These are phyloP conservation scores for Mayetiola destructor DNA, from an alignment of 2,888 invertebrate species.

Conservation along the genomic window DNA sequence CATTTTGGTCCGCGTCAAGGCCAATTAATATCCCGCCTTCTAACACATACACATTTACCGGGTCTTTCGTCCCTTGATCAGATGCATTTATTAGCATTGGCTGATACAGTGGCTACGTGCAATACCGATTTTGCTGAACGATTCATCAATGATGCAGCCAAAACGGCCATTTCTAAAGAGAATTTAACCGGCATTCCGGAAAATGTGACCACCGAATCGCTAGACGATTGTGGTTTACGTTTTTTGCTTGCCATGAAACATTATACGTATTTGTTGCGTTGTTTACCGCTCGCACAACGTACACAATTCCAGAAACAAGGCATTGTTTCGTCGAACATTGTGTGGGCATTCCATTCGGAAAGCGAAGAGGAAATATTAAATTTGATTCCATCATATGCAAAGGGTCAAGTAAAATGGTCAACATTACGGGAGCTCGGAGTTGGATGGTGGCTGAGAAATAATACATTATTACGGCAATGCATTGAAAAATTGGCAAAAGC, in stretches of 20 bases:
- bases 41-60: slow-evolving; percentile 90
- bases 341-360: slow-evolving; percentile 99
- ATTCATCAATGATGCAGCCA: slow-evolving; percentile 55
- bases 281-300: slow-evolving; percentile 80
- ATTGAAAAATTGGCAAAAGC: slow-evolving; percentile 90
- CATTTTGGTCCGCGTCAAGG: slow-evolving; percentile 81
- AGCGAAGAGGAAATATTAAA: slow-evolving; percentile 88
- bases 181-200: slow-evolving; percentile 42
- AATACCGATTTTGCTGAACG: slow-evolving; percentile 77
- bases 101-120: slow-evolving; percentile 92
- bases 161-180: slow-evolving; percentile 50
- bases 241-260: slow-evolving; percentile 96
- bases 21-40: slow-evolving; percentile 67
- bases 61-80: slow-evolving; percentile 94
- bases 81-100: slow-evolving; percentile 97
- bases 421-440: slow-evolving; percentile 78
- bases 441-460: slow-evolving; percentile 93
- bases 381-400: slow-evolving; percentile 74
- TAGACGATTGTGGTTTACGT: slow-evolving; percentile 94
- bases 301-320: slow-evolving; percentile 74
- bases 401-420: slow-evolving; percentile 76
- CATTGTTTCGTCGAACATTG: slow-evolving; percentile 77
- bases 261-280: slow-evolving; percentile 85
- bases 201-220: slow-evolving; percentile 52
- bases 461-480: slow-evolving; percentile 62